Evolutionary conservation across 2,888 invertebrate genomes (phyloP).

Genomic region (Nowickia ferox): DNA sequence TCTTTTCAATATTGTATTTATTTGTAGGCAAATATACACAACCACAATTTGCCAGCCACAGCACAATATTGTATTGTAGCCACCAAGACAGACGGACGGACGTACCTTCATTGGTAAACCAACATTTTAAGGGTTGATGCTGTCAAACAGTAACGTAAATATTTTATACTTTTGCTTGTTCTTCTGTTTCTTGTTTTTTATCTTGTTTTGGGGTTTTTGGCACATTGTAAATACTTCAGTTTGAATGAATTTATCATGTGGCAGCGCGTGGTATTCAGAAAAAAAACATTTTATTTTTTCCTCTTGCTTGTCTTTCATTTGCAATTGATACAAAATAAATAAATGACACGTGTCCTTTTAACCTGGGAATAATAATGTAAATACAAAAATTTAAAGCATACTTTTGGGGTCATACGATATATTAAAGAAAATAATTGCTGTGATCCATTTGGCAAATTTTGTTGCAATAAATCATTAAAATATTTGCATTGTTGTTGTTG

Average conservation of each 20-base stretch:
- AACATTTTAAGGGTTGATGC: conserved; percentile 14
- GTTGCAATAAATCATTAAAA: neutral
- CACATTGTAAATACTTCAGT: conserved; percentile 69
- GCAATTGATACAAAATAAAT: conserved; percentile 79
- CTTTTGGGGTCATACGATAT: neutral
- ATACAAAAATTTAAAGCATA: conserved; percentile 30
- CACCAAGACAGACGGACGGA: neutral
- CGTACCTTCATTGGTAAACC: neutral
- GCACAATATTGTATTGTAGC: conserved; percentile 26
- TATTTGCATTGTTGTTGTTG: neutral
- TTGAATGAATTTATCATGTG: conserved; percentile 54
- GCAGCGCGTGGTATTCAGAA: conserved; percentile 71
- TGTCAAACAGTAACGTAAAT: neutral
- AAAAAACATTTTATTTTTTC: neutral
- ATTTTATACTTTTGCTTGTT: conserved; percentile 13
- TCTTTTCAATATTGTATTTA: conserved; percentile 15
- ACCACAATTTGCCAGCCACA: conserved; percentile 55
- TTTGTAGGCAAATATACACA: conserved; percentile 32
- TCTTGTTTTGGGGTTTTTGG: conserved; percentile 1
- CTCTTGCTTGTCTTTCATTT: conserved; percentile 65
- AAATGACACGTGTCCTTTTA: conserved; percentile 60
- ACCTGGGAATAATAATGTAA: conserved; percentile 20
- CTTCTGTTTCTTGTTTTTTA: neutral
- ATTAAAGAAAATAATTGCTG: neutral
- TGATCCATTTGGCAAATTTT: neutral